Percentiles rank a stretch among this genome's conserved stretches.
Evolutionary conservation across 1,140 invertebrate species (phyloP).

Genomic region (Aphaenogaster ashmeadi): DNA sequence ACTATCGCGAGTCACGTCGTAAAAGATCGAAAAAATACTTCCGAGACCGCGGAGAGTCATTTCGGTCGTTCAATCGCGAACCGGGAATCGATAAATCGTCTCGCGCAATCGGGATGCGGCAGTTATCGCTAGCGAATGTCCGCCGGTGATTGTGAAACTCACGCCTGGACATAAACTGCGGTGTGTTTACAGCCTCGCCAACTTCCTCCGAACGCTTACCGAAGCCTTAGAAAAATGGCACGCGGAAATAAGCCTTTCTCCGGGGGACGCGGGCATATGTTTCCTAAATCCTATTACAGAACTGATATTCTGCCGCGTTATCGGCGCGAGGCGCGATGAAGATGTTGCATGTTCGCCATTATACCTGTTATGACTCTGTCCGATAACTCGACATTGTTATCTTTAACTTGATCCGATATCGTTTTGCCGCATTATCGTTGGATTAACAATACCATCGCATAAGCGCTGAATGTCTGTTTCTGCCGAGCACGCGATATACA

Average conservation of each 20-base stretch:
- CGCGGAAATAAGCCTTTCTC: slow-evolving; percentile 34
- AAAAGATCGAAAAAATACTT: background rate
- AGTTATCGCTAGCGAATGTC: slow-evolving; percentile 16
- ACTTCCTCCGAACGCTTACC: background rate
- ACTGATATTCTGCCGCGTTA: background rate
- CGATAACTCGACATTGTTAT: slow-evolving; percentile 12
- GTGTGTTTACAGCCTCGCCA: slow-evolving; percentile 33
- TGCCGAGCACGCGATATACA: too few species aligned
- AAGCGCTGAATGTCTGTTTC: background rate
- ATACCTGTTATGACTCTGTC: too few species aligned
- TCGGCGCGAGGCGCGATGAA: background rate
- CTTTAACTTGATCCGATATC: slow-evolving; percentile 13
- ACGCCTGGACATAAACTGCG: slow-evolving; percentile 32
- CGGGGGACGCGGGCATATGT: background rate
- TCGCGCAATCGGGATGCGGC: slow-evolving; percentile 25
- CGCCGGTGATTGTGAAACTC: slow-evolving; percentile 1
- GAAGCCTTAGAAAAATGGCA: slow-evolving; percentile 23
- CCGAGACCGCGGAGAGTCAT: background rate
- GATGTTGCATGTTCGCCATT: background rate
- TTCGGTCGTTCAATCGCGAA: slow-evolving; percentile 18
- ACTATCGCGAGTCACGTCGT: background rate
- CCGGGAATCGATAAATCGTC: slow-evolving; percentile 12
- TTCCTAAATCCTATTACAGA: slow-evolving; percentile 31
- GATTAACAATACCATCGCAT: slow-evolving; percentile 11
- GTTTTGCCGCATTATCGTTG: background rate